Conservation (phyloP, 2,797 vertebrate genomes). For the Micrastur ruficollis region DNA sequence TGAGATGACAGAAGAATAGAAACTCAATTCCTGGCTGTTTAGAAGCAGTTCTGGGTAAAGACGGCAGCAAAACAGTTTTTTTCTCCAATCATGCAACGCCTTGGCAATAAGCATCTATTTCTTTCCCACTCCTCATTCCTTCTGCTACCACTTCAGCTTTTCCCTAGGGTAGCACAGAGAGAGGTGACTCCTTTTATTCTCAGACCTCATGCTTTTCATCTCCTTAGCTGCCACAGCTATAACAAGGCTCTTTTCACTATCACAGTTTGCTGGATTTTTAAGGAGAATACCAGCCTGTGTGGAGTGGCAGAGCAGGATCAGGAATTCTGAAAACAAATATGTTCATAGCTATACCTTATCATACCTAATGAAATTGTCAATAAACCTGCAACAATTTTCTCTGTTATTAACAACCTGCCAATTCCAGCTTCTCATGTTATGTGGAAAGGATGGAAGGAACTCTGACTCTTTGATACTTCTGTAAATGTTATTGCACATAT, state of each 20-base stretch:
- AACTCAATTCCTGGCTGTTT: background rate
- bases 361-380: background rate
- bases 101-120: background rate
- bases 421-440: background rate
- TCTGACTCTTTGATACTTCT: background rate
- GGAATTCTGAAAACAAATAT: slow-evolving; percentile 33
- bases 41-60: background rate
- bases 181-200: background rate
- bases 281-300: slow-evolving; percentile 16
- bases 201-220: background rate
- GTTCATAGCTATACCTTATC: slow-evolving; percentile 10
- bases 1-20: background rate
- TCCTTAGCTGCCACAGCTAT: background rate
- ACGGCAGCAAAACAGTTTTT: background rate
- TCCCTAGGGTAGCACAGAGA: background rate
- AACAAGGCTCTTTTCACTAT: background rate
- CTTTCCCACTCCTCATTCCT: background rate
- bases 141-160: background rate
- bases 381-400: background rate
- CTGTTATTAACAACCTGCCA: background rate
- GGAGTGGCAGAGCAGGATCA: background rate
- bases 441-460: background rate
- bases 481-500: background rate
- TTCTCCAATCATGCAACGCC: background rate
- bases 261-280: background rate